These are phyloP conservation scores for Drosophila rubida DNA, from an alignment of 2,888 invertebrate species.

Conservation along the genomic window DNA sequence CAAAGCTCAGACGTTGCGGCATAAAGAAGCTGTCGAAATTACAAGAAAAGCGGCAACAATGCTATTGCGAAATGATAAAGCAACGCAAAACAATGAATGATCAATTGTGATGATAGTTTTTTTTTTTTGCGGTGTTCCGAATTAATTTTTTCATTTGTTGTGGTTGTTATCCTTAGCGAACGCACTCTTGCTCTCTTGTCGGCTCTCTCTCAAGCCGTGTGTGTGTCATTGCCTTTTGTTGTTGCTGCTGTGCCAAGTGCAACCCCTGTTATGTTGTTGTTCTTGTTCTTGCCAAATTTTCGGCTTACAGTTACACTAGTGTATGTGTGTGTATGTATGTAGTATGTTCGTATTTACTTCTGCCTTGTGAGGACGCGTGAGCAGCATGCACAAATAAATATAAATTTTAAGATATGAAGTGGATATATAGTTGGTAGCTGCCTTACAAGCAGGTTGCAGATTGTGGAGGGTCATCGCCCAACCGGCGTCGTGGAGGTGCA, in stretches of 20 bases:
- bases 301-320: conserved; percentile 30
- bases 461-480: background rate
- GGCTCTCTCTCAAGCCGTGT: conserved; percentile 14
- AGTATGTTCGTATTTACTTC: background rate
- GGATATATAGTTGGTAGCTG: too few species aligned
- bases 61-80: background rate
- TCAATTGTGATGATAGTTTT: conserved; percentile 26
- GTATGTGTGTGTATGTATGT: background rate
- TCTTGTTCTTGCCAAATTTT: conserved; percentile 28
- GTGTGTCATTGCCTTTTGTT: conserved; percentile 39
- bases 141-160: conserved; percentile 39
- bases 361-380: conserved; percentile 5
- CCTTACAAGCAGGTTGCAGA: background rate
- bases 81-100: conserved; percentile 13
- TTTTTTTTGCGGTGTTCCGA: conserved; percentile 15
- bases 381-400: conserved; percentile 36
- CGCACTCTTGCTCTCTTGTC: conserved; percentile 6
- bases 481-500: conserved; percentile 9
- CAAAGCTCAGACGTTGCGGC: conserved; percentile 31
- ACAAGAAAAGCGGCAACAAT: conserved; percentile 18
- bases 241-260: conserved; percentile 18
- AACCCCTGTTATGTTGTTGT: conserved; percentile 44
- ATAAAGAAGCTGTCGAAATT: conserved; percentile 26
- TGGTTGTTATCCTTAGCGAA: conserved; percentile 54
- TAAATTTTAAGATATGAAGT: conserved; percentile 10